Percentiles rank a stretch among this genome's conserved stretches.
phyloP scores from a whole-genome alignment of 2,113 vertebrate genomes.

The Toxostoma redivivum region DNA sequence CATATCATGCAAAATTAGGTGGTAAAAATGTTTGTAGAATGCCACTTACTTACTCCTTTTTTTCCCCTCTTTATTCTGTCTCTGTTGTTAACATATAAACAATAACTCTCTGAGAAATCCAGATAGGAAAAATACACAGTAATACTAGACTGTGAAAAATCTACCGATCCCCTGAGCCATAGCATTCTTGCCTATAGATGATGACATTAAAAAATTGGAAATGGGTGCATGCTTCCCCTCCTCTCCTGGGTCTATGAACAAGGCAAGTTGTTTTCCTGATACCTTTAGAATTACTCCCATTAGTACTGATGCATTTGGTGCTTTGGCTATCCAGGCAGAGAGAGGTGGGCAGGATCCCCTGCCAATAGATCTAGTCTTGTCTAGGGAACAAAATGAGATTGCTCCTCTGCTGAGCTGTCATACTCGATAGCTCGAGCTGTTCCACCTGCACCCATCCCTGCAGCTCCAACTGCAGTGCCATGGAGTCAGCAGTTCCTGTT shows the following conservation, averaged over 20 bases:
- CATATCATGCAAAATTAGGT: constrained; percentile 55
- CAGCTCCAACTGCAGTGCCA: not conserved
- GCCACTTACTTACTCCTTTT: not conserved
- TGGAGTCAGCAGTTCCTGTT: not conserved
- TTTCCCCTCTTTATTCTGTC: not conserved
- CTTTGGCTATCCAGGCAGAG: constrained; percentile 62
- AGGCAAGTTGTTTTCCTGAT: constrained; percentile 64
- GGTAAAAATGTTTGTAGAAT: constrained; percentile 18
- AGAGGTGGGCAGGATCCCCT: constrained; percentile 57
- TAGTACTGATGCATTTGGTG: constrained; percentile 63
- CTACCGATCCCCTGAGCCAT: constrained; percentile 18
- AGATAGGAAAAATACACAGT: constrained; percentile 18
- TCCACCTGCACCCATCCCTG: not conserved
- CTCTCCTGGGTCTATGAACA: constrained; percentile 50
- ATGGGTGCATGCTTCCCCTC: constrained; percentile 38
- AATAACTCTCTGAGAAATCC: constrained; percentile 13
- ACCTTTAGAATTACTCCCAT: constrained; percentile 59
- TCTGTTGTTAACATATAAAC: constrained; percentile 34
- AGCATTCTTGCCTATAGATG: constrained; percentile 47
- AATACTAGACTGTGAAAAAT: constrained; percentile 58
- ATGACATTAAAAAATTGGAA: constrained; percentile 61
- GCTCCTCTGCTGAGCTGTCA: constrained; percentile 25
- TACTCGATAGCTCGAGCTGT: not conserved
- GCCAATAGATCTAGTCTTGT: constrained; percentile 52
- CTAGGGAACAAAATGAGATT: constrained; percentile 30